Conservation (phyloP, 1,140 invertebrate species). For the Lepidurus apus region DNA sequence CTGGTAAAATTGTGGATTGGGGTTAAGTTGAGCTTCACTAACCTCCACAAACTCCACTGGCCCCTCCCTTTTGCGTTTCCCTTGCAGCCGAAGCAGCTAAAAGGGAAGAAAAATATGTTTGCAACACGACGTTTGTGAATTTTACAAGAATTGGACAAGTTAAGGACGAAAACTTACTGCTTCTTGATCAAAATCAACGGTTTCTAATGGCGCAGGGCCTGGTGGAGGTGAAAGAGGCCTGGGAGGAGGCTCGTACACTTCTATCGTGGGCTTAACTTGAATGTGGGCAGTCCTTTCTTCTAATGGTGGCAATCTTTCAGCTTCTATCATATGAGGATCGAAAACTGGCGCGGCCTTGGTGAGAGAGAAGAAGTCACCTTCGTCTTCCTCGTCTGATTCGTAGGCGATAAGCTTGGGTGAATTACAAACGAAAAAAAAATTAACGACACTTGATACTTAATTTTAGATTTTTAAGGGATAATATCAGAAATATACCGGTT, state of each 20-base stretch:
- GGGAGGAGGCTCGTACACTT: not conserved
- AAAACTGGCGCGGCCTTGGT: constrained; percentile 26
- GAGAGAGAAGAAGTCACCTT: constrained; percentile 25
- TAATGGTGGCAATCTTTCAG: not conserved
- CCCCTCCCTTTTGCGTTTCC: constrained; percentile 28
- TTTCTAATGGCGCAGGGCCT: not conserved
- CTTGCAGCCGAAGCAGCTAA: constrained; percentile 29
- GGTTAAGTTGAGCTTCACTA: constrained; percentile 22
- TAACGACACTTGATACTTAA: not conserved
- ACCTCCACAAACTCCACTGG: constrained; percentile 28
- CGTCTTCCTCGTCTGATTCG: constrained; percentile 30
- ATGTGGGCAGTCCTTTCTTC: no score
- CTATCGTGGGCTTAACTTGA: not conserved
- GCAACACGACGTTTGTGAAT: not conserved
- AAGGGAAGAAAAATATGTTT: not conserved
- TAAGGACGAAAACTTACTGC: constrained; percentile 9
- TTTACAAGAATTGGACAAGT: not conserved
- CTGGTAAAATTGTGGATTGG: constrained; percentile 29
- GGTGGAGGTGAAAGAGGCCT: not conserved
- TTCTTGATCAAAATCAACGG: constrained; percentile 3
- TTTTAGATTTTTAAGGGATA: not conserved
- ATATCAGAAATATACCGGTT: constrained; percentile 7
- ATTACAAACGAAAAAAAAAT: not conserved
- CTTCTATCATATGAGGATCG: not conserved
- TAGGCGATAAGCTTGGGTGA: not conserved